phyloP scores from a whole-genome alignment of 2,797 vertebrate genomes.

The Chelmon rostratus region DNA sequence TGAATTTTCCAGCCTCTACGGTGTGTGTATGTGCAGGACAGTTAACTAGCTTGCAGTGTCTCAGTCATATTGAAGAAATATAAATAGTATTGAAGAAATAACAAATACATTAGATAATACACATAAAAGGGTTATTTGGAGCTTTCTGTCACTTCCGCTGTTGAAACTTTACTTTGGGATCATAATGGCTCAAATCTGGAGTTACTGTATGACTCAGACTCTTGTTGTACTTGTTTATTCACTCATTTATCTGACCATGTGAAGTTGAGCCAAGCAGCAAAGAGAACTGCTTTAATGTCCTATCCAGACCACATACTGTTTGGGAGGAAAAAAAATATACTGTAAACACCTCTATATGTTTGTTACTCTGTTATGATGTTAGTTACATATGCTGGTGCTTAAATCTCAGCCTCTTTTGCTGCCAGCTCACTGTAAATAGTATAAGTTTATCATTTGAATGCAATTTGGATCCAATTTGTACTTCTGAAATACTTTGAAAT shows the following conservation, averaged over 20 bases:
- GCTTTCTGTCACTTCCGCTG: background rate
- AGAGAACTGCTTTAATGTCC: slow-evolving; percentile 50
- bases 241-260: slow-evolving; percentile 23
- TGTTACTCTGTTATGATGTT: background rate
- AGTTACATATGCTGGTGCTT: background rate
- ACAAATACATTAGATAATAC: background rate
- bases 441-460: slow-evolving; percentile 2
- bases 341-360: slow-evolving; percentile 37
- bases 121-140: slow-evolving; percentile 3
- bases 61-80: background rate
- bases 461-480: slow-evolving; percentile 10
- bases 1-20: background rate
- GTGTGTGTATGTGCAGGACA: background rate
- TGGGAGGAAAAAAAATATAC: background rate
- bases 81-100: background rate
- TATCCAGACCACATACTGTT: slow-evolving; percentile 58
- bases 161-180: slow-evolving; percentile 18
- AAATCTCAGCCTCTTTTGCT: background rate
- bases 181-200: slow-evolving; percentile 23
- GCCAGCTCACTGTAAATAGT: background rate
- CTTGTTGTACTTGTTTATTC: slow-evolving; percentile 52
- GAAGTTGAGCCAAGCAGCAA: slow-evolving; percentile 42
- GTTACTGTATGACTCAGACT: slow-evolving; percentile 47
- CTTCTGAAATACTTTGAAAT: background rate
- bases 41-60: background rate